phyloP scores from a whole-genome alignment of 2,797 vertebrate genomes.

The Petrocephalus schoutedeni region DNA sequence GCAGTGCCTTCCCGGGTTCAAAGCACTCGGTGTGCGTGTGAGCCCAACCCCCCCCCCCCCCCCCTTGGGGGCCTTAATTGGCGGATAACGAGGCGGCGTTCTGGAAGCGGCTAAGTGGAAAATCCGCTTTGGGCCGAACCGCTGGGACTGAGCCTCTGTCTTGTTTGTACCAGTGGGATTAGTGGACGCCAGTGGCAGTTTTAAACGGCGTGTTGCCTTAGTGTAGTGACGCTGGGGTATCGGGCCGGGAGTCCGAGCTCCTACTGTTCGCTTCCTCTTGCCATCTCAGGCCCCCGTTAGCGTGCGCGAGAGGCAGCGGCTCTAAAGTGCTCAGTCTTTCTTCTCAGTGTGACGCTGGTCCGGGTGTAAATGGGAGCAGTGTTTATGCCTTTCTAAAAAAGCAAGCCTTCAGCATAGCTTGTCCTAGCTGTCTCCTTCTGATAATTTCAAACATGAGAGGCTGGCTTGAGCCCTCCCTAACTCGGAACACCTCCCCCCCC shows the following conservation, averaged over 20 bases:
- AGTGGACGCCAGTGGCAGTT: constrained; percentile 53
- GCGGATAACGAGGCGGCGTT: constrained; percentile 58
- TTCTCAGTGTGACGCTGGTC: constrained; percentile 52
- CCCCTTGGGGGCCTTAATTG: constrained; percentile 61
- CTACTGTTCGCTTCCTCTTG: constrained; percentile 65
- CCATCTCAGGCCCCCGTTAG: constrained; percentile 54
- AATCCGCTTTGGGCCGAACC: constrained; percentile 52
- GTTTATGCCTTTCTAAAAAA: constrained; percentile 48
- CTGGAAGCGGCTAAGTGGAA: constrained; percentile 55
- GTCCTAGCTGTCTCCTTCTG: constrained; percentile 56
- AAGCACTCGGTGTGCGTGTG: not conserved
- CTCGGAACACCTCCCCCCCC: not conserved
- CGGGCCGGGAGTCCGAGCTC: constrained; percentile 38
- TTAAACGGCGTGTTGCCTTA: constrained; percentile 42
- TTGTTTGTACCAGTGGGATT: constrained; percentile 59
- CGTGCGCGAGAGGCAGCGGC: constrained; percentile 62
- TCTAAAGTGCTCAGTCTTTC: constrained; percentile 53
- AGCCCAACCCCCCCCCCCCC: constrained; percentile 41
- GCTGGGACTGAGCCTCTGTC: constrained; percentile 54
- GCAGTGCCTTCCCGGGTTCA: not conserved
- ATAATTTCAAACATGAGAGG: constrained; percentile 62
- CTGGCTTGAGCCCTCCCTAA: constrained; percentile 39
- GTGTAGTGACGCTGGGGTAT: constrained; percentile 35
- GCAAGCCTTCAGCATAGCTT: constrained; percentile 47
- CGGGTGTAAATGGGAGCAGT: constrained; percentile 63